Evolutionary conservation across 2,113 vertebrate species (phyloP), one percentile per base, ranked within the genome.

Genomic region (Aegithalos caudatus): DNA sequence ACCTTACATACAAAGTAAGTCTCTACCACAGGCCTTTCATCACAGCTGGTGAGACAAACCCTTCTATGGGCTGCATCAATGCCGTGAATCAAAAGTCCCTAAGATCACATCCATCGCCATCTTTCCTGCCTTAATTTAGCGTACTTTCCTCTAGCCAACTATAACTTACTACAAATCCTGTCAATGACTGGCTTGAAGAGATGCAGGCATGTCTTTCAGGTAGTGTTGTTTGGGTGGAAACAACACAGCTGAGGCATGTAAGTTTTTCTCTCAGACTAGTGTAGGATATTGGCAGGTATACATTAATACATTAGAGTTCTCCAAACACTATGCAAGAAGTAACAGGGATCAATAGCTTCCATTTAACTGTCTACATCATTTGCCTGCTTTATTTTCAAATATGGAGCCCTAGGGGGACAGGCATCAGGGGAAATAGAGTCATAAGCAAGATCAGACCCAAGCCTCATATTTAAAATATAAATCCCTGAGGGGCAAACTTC

Each of bases 361-460:
- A 38, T 73, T 73, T 57, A 44, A 50, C 20, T 54, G 6, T 57
- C 50, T 66, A 42, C 7, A 54, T n/a, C 2, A 66, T 74, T 87
- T 81, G 4, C 4, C 14, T 74, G 12, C 11, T 62, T 56, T 48
- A 14, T 66, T 91, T 81, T 27, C 22, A 66, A 88, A 66, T 42
- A 50, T 0, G 5, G 58, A 77, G n/a, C 8, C 9, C 12, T 10
- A 35, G 9, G 2, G 20, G 6, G 3, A 10, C 33, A 56, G 12
- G 5, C 4, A 23, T 74, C 31, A 70, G 38, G 58, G 29, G 44
- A 88, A 86, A 93, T 22, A 7, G 73, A 78, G n/a, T 58, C 11
- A 84, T 5, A 16, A 28, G 42, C 5, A 51, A 81, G 17, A 77
- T 42, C 35, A 73, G 42, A 66, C 8, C 10, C 31, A 58, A 81